Evolutionary conservation across 2,888 invertebrate genomes (phyloP).

Genomic region (Heteromurus nitidus): DNA sequence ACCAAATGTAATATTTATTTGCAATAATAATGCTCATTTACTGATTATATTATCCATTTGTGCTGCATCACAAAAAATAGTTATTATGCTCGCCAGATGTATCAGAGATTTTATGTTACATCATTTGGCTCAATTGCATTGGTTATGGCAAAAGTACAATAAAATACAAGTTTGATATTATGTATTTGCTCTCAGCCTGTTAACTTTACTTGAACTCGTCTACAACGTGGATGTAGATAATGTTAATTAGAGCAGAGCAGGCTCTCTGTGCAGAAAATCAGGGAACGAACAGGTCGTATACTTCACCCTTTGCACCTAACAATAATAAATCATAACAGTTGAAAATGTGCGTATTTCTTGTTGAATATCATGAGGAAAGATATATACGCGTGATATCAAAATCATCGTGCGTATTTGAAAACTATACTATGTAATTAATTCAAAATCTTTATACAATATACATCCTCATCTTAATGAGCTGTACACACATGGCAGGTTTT

Average conservation of each 20-base stretch:
- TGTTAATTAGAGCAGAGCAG: conserved; percentile 31
- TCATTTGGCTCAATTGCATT: too few species aligned
- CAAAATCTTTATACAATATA: neutral
- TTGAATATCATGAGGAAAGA: neutral
- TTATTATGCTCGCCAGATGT: neutral
- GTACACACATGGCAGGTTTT: neutral
- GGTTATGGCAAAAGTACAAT: too few species aligned
- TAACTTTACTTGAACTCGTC: neutral
- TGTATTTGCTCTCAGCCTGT: neutral
- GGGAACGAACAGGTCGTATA: conserved; percentile 36
- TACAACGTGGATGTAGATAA: neutral
- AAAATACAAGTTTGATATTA: too few species aligned
- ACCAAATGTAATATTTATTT: neutral
- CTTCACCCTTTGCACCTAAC: neutral
- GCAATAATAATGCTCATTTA: neutral
- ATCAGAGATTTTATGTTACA: neutral
- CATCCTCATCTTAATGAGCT: neutral
- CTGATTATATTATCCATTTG: neutral
- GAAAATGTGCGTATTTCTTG: neutral
- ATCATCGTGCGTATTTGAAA: neutral
- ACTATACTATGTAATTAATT: neutral
- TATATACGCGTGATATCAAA: neutral
- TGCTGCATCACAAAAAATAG: neutral
- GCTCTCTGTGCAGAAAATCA: neutral
- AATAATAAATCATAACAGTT: neutral